A percentile compares a stretch with the other conserved stretches of the same genome.
phyloP scores from a whole-genome alignment of 2,113 vertebrate species.

The Chunga burmeisteri region DNA sequence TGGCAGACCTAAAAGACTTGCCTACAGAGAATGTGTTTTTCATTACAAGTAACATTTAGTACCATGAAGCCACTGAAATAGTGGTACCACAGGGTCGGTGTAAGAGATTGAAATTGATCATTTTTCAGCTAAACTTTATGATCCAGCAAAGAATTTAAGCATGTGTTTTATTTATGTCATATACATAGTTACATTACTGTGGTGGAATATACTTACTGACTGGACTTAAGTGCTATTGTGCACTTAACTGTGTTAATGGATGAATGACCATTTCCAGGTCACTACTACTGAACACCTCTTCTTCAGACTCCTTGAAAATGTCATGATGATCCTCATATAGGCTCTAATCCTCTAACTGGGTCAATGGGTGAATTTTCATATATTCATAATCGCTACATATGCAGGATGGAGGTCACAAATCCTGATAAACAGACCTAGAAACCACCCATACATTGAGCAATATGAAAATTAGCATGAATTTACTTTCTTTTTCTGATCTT shows the following conservation, averaged over 20 bases:
- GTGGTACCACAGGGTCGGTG: accelerated
- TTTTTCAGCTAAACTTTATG: background rate
- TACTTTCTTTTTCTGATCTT: background rate
- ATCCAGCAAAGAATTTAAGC: background rate
- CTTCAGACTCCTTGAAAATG: background rate
- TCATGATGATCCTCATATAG: background rate
- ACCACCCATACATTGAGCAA: background rate
- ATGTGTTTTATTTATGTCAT: background rate
- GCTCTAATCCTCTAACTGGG: background rate
- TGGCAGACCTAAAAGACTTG: background rate
- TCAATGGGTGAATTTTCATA: accelerated
- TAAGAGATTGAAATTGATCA: background rate
- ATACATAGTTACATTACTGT: background rate
- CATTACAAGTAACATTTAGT: background rate
- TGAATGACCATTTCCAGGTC: background rate
- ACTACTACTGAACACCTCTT: background rate
- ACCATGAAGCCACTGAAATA: background rate
- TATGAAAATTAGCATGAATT: background rate
- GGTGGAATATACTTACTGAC: background rate
- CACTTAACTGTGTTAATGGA: background rate
- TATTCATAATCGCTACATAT: background rate
- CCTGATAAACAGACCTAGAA: background rate
- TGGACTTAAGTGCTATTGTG: background rate
- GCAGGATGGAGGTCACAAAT: background rate
- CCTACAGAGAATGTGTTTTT: accelerated